Base-by-base conservation (phyloP, 2,888 invertebrate genomes). In the Saturnia japonica region DNA sequence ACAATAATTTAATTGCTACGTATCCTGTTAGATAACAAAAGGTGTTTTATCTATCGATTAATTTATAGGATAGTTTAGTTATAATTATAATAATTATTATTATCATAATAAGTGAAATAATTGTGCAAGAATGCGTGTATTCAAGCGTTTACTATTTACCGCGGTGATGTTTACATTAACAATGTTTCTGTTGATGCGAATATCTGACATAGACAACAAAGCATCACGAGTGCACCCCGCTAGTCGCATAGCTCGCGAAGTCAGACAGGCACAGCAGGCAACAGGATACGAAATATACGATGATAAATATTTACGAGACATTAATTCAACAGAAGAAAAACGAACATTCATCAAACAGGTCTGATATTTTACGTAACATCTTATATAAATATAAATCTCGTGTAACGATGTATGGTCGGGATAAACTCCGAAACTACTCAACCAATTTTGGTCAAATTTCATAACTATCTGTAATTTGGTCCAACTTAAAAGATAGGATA, bases 61-160 rank as follows among this genome's bases (percentile, higher is more conserved):
- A 40, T 1, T 34, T 34, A 40, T 8, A 40, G 28, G 8, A 19
- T 51, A 51, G 47, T 51, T 51, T 12, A 57, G 25, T 11, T 2
- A 6, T 12, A n/a, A n/a, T n/a, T n/a, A n/a, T n/a, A n/a, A n/a
- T n/a, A n/a, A n/a, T n/a, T n/a, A n/a, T n/a, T n/a, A 16, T 19
- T 19, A 19, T 19, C 40, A 19, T 40, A 22, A n/a, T 14, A 4
- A 64, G 19, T 64, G 72, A 72, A 71, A 74, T 68, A 62, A 62
- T 73, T 45, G 67, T 47, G 66, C 69, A 51, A 78, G 19, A 73
- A 91, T 91, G 90, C 88, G 87, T 75, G 76, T 80, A 72, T 67
- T 81, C 14, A 72, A 83, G 28, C 87, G 89, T 69, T 80, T 86
- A 22, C 67, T 80, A 16, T 72, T 81, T 6, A 75, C 80, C 11